phyloP scores from a whole-genome alignment of 2,113 vertebrate species.

The Sphaerodactylus townsendi region DNA sequence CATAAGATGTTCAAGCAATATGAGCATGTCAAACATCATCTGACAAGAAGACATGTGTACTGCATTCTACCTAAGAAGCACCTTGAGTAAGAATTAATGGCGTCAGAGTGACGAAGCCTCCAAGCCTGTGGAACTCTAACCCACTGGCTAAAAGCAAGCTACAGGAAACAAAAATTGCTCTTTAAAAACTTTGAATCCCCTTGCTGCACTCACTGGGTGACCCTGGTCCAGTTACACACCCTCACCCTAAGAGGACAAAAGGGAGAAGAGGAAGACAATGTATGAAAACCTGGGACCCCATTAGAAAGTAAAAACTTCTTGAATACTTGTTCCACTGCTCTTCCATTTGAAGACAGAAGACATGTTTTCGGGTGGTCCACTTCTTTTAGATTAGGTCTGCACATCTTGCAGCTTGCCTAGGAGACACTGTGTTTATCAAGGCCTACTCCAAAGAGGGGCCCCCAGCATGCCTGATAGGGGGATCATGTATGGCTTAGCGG shows the following conservation, averaged over 20 bases:
- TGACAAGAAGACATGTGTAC: not conserved
- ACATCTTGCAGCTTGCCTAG: no score
- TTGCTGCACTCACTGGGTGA: no score
- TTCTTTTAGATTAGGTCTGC: no score
- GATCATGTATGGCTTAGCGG: not conserved
- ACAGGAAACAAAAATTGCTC: not conserved
- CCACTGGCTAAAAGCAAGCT: not conserved
- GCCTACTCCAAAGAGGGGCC: no score
- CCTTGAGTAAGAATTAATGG: accelerated
- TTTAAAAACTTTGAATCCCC: not conserved
- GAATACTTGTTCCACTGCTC: no score
- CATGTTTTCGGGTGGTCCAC: no score
- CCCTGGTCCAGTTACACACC: no score
- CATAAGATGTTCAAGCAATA: not conserved
- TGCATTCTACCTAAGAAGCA: not conserved
- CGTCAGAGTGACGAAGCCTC: not conserved
- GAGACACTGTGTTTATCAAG: not conserved
- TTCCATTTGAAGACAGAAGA: no score
- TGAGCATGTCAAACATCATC: not conserved
- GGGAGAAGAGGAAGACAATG: no score
- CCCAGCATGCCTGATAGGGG: not conserved
- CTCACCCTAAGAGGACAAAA: no score
- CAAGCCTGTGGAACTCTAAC: not conserved
- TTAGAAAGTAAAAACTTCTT: no score
- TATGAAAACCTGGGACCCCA: no score